Base-by-base conservation (phyloP, 1,140 invertebrate species). In the Brachionus rubens region DNA sequence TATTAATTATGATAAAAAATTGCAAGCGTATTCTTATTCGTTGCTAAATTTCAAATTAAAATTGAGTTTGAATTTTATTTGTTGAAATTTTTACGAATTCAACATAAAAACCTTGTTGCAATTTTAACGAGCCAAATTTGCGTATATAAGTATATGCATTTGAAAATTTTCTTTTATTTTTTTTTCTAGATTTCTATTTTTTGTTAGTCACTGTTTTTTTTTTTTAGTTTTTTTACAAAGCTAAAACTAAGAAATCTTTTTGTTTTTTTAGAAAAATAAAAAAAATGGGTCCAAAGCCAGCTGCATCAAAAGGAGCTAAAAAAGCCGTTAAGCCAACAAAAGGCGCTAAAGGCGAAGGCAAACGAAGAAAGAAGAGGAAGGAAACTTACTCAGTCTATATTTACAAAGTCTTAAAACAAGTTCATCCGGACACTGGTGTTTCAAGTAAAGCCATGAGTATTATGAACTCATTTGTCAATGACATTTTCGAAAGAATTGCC, bases 381-480 rank as follows among this genome's bases (percentile, higher is more conserved):
- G 87, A 90, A 80, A 88, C 85, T 76, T 91, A 90, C 85, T 87
- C 87, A 19, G 88, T 89, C 68, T 91, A 90, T 82, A 86, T 90
- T 19, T 89, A 89, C 82, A 90, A 90, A 79, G 85, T 91, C n/a
- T 79, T 91, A 80, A 89, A 90, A 79, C 88, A 90, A 80, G 89
- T 90, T 84, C 90, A 90, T 80, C 88, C 88, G 2, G 87, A 89
- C 79, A 90, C 88, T 76, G 89, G 89, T 43, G 88, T 91, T 46
- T 89, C 88, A 21, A 80, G 78, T 79, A 83, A 82, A 65, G 82
- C 82, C 41, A 83, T 83, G 82, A 80, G 79, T 16, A 82, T 82
- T 68, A 83, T 84, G 83, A 83, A 84, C 79, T 81, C 81, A 33
- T 84, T 85, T 77, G 82, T 85, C 16, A 84, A 85, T 76, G 84